Evolutionary conservation across 2,113 vertebrate genomes (phyloP).

Genomic region (Cephalopholis sonnerati): DNA sequence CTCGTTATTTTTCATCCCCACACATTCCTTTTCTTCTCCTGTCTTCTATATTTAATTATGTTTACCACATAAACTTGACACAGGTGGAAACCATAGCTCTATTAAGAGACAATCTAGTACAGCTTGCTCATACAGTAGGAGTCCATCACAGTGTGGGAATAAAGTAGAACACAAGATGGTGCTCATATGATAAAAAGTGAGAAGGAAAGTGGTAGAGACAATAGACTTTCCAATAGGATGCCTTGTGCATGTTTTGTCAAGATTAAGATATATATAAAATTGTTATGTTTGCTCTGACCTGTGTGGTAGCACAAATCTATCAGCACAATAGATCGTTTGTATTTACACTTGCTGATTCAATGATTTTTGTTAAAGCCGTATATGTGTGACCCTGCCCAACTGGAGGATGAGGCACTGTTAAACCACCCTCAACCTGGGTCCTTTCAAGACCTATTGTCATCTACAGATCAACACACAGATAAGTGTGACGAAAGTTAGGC

Average conservation of each 20-base stretch:
- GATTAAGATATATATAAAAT: neutral
- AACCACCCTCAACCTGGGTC: too few species aligned
- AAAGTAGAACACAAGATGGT: slow-evolving; percentile 42
- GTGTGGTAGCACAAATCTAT: neutral
- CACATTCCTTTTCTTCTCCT: too few species aligned
- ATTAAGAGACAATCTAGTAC: neutral
- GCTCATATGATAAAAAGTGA: slow-evolving; percentile 13
- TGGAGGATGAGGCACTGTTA: too few species aligned
- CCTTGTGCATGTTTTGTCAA: neutral
- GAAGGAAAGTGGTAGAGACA: neutral
- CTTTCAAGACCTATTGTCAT: too few species aligned
- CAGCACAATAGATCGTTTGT: neutral
- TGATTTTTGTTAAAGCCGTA: neutral
- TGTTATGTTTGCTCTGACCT: neutral
- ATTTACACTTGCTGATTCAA: neutral
- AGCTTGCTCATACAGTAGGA: neutral
- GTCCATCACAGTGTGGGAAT: neutral
- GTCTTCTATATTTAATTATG: too few species aligned
- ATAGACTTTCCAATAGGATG: neutral
- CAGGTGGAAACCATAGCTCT: too few species aligned
- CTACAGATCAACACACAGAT: too few species aligned
- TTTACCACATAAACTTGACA: too few species aligned
- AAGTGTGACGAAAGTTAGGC: too few species aligned
- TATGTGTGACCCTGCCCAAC: too few species aligned
- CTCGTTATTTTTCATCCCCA: too few species aligned